Conservation (phyloP, 92 coral and sea anemone genomes). For the Micromussa lordhowensis region DNA sequence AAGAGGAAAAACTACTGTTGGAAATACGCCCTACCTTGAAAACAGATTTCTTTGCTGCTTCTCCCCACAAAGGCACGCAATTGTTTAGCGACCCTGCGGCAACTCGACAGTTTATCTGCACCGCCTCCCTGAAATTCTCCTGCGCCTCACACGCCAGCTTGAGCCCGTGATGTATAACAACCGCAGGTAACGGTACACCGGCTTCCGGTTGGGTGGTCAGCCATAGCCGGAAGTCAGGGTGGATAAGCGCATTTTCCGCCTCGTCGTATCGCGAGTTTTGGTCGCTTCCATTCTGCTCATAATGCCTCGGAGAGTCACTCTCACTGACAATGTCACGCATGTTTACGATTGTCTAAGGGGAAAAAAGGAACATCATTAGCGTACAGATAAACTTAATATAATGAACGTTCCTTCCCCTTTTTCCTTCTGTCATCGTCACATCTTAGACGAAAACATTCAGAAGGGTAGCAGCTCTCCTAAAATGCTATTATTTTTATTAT, state of each 20-base stretch:
- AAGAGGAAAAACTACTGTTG: too few species aligned
- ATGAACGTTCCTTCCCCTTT: not conserved
- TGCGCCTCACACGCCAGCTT: slow-evolving; percentile 93
- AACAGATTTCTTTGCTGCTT: slow-evolving; percentile 30
- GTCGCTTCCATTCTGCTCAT: not conserved
- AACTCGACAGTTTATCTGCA: slow-evolving; percentile 60
- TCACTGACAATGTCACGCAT: not conserved
- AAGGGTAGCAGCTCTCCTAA: too few species aligned
- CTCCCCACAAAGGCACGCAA: slow-evolving; percentile 55
- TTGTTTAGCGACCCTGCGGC: slow-evolving; percentile 64
- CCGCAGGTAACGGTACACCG: slow-evolving; percentile 85
- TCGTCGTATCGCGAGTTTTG: not conserved
- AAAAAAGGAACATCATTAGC: not conserved
- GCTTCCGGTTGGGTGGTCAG: slow-evolving; percentile 75
- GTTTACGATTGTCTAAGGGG: slow-evolving; percentile 16
- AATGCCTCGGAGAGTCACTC: not conserved
- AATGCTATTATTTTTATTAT: too few species aligned
- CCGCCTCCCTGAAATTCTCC: slow-evolving; percentile 53
- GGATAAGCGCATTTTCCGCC: slow-evolving; percentile 45
- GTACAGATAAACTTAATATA: not conserved
- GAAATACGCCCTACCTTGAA: slow-evolving; percentile 82
- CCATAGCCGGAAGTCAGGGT: slow-evolving; percentile 91
- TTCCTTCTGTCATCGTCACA: not conserved
- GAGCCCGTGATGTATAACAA: slow-evolving; percentile 88
- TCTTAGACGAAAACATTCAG: not conserved